A percentile compares a stretch with the other conserved stretches of the same genome.
Conservation (phyloP, 2,888 invertebrate genomes). For the Eupithecia subumbrata region DNA sequence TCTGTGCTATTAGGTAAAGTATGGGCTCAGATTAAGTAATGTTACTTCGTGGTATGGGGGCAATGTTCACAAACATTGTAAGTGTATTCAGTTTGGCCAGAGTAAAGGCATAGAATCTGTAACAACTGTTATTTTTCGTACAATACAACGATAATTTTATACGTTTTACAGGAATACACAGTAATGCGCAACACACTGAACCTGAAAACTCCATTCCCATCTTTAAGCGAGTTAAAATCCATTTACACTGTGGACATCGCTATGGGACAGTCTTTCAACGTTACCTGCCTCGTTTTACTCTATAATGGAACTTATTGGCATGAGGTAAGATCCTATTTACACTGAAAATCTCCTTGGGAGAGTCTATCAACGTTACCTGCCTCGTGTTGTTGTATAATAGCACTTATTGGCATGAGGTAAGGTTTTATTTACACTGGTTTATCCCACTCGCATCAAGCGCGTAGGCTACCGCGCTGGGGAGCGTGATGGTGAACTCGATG, state of each 20-base stretch:
- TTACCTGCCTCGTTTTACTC: conserved; percentile 73
- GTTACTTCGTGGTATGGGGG: no score
- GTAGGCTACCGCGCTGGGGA: no score
- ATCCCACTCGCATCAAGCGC: background rate
- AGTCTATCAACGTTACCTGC: conserved; percentile 76
- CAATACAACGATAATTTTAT: no score
- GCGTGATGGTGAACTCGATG: no score
- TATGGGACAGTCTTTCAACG: conserved; percentile 76
- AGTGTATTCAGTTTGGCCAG: no score
- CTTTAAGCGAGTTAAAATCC: conserved; percentile 78
- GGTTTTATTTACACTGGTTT: conserved; percentile 45
- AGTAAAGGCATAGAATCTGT: no score
- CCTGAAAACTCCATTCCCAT: conserved; percentile 81
- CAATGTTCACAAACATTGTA: no score
- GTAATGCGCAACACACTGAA: conserved; percentile 83
- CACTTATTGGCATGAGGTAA: conserved; percentile 82
- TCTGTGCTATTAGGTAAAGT: no score
- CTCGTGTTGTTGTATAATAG: conserved; percentile 75
- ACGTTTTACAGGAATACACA: conserved; percentile 68
- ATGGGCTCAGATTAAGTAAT: no score
- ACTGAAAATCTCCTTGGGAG: conserved; percentile 76
- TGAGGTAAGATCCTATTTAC: conserved; percentile 82
- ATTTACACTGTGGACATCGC: conserved; percentile 76
- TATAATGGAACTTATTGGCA: conserved; percentile 81
- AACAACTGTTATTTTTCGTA: no score